A percentile compares a stretch with the other conserved stretches of the same genome.
These are phyloP conservation scores for Hemiscyllium ocellatum DNA, from an alignment of 2,113 vertebrate species.

Conservation along the genomic window DNA sequence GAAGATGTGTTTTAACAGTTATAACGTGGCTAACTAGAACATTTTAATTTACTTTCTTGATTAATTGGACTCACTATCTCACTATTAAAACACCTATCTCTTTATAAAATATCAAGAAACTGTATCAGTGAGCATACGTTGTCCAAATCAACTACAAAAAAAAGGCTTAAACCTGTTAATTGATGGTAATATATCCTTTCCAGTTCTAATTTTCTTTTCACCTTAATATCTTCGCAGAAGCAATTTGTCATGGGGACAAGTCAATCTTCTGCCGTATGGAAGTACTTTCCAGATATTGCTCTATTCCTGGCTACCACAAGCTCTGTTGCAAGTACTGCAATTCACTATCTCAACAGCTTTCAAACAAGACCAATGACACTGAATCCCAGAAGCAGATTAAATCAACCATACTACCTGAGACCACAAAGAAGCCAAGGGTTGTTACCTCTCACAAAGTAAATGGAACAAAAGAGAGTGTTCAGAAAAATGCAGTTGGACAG, in stretches of 20 bases:
- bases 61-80: background rate
- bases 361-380: conserved; percentile 51
- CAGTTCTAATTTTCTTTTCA: conserved; percentile 64
- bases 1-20: background rate
- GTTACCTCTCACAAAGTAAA: conserved; percentile 43
- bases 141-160: background rate
- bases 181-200: conserved; percentile 45
- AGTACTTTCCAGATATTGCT: conserved; percentile 77
- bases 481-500: conserved; percentile 73
- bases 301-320: conserved; percentile 74
- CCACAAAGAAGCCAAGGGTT: background rate
- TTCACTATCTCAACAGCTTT: conserved; percentile 37
- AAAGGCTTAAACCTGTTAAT: conserved; percentile 9
- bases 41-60: background rate
- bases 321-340: conserved; percentile 89
- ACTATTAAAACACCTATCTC: background rate
- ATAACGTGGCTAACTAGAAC: background rate
- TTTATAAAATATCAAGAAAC: background rate
- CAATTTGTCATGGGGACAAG: conserved; percentile 82
- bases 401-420: background rate
- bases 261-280: conserved; percentile 88
- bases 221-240: conserved; percentile 57
- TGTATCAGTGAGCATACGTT: background rate
- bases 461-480: conserved; percentile 57
- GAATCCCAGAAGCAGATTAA: conserved; percentile 46